Percentiles rank a stretch among this genome's conserved stretches.
phyloP scores from a whole-genome alignment of 2,797 vertebrate species.

The Poeciliopsis turneri region DNA sequence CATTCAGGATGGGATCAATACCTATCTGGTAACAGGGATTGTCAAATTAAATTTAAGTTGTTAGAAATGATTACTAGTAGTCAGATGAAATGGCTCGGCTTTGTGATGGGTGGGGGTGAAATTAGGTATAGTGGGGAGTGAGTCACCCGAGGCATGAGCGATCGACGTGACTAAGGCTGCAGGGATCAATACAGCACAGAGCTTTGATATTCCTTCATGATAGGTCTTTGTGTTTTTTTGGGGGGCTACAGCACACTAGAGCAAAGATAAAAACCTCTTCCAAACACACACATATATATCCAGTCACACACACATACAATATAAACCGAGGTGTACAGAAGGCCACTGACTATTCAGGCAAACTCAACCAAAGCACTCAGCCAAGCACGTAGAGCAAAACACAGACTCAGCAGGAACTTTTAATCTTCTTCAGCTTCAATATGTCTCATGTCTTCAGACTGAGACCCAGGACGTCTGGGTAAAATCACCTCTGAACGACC shows the following conservation, averaged over 20 bases:
- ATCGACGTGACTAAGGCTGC: constrained; percentile 70
- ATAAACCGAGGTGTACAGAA: constrained; percentile 50
- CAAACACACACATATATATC: constrained; percentile 17
- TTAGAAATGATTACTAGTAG: constrained; percentile 79
- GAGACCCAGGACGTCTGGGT: constrained; percentile 48
- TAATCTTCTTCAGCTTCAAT: constrained; percentile 76
- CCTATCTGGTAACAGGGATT: constrained; percentile 69
- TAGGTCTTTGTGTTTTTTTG: constrained; percentile 71
- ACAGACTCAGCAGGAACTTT: constrained; percentile 69
- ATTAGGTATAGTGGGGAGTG: constrained; percentile 58
- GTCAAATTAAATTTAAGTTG: constrained; percentile 82
- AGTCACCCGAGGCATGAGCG: constrained; percentile 68
- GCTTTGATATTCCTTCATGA: constrained; percentile 77
- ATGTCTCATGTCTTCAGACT: constrained; percentile 70
- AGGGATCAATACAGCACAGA: constrained; percentile 73
- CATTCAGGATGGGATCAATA: constrained; percentile 74
- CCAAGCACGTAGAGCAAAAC: constrained; percentile 59
- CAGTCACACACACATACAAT: constrained; percentile 19
- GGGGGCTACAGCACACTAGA: constrained; percentile 47
- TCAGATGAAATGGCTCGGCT: constrained; percentile 70
- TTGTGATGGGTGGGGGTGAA: constrained; percentile 66
- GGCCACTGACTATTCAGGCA: constrained; percentile 52
- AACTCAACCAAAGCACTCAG: constrained; percentile 59
- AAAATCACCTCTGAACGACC: constrained; percentile 36
- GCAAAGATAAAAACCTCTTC: constrained; percentile 58